Evolutionary conservation across 2,888 invertebrate species (phyloP), one percentile per base, ranked within the genome.

Genomic region (Malthinus seriepunctatus): DNA sequence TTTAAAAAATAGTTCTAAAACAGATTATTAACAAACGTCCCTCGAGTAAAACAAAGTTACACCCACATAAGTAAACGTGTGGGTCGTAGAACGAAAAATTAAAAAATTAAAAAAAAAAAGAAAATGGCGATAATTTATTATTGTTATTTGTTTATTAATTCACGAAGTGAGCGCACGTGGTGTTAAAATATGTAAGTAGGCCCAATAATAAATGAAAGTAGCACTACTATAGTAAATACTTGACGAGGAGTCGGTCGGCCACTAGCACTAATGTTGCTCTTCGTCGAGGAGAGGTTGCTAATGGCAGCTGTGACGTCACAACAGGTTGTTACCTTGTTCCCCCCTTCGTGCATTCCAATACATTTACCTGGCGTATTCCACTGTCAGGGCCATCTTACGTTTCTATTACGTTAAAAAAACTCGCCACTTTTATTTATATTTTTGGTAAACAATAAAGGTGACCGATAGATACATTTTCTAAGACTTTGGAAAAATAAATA

Each of bases 271-370:
- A 68, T 66, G 67, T 66, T 65, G 63, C 67, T 65, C 68, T 66
- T 64, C 64, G 62, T 51, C 59, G 61, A 57, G 51, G 74, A 70
- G 70, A 69, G 70, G 67, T 64, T 67, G 66, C 65, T 64, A 64
- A 65, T 60, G 60, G 63, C 51, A 57, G 62, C 63, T 47, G 70
- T 77, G 77, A 77, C 77, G 78, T 78, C 77, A 78, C 75, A 73
- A 75, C 78, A 78, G 78, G 78, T 78, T 78, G 77, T 76, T 77
- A 77, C 78, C 76, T 76, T 76, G 75, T 69, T 58, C 64, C 69
- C 69, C 66, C 66, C 66, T 65, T 61, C 57, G 63, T 61, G 71
- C 71, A 74, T 76, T 75, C 76, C 73, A 71, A 69, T 71, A 69
- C 71, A 69, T 73, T 71, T 75, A 75, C 75, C 76, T 75, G 75